Base-by-base conservation (phyloP, 2,113 vertebrate species). In the Pitta sordida region DNA sequence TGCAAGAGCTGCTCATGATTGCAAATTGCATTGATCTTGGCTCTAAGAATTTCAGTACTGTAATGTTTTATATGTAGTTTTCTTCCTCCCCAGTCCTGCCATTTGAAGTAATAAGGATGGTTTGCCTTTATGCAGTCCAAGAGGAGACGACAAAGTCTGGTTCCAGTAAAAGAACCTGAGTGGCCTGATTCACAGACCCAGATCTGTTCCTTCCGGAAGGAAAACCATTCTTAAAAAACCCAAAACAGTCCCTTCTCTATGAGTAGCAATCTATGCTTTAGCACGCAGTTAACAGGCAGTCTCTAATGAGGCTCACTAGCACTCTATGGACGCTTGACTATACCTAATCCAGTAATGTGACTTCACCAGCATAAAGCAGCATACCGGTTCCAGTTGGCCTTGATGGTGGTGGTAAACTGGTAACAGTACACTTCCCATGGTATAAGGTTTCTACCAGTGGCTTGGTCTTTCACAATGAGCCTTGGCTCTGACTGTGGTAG, bases 11-110 rank as follows among this genome's bases (percentile, higher is more conserved):
- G 46, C 68, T 95, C n/a, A 39, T 22, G 74, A 85, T 63, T 79
- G 86, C 67, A 89, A 65, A 94, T 95, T 79, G 73, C 78, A 85
- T 89, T 93, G 91, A 92, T 92, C 46, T 69, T 80, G 67, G 79
- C 74, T 93, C 59, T n/a, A 73, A 44, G 55, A 91, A 87, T 73
- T 87, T 85, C 75, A 80, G 53, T 79, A 60, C 53, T 39, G 70
- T 58, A 79, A 49, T 73, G 48, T 85, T 84, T 76, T 76, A 39
- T 73, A 22, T n/a, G n/a, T 37, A 58, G 75, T 85, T 79, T 79
- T 65, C 11, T 82, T 65, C 49, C 56, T 86, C 26, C 74, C 23
- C 59, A 65, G 16, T 79, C 62, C 59, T 93, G 46, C 70, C 49
- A 62, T 83, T 82, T 86, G 67, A 94, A 94, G 75, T 52, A 82